Base-by-base conservation (phyloP, 2,797 vertebrate species). In the Pelochelys cantorii region DNA sequence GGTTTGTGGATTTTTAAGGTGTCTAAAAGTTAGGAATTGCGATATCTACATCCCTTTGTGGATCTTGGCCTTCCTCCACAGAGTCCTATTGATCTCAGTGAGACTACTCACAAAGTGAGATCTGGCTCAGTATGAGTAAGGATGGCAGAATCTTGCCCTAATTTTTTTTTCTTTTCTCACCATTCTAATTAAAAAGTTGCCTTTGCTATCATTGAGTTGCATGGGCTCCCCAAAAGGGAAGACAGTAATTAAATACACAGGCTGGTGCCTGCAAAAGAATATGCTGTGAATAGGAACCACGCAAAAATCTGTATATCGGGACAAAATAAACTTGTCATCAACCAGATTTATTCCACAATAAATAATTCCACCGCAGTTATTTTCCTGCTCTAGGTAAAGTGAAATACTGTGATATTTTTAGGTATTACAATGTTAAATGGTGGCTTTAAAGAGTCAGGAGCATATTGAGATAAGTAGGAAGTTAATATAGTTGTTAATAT, bases 241-340 rank as follows among this genome's bases (percentile, higher is more conserved):
- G 90, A 75, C 56, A 81, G 22, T 59, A 22, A 87, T 89, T 92
- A 83, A 93, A 93, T 29, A 48, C 7, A 31, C 62, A 42, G 68
- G 52, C 27, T 48, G 74, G 75, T 42, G 14, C 83, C 79, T 91
- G 80, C 90, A 94, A 94, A 11, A 83, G 84, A 85, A 79, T 27
- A 48, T 65, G 68, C 34, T 42, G 55, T 86, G 57, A 75, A 79
- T 65, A 34, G 89, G 84, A 87, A 94, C 27, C 5, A 65, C 68
- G 18, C 79, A 48, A 85, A 89, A 95, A 85, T 3, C 84, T 93
- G 6, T 92, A 59, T 75, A 48, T 92, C 48, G 78, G 86, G 89
- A 20, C n/a, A 65, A 87, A 92, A 90, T 86, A 86, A 71, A 8
- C 75, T 86, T 91, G 55, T 71, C 52, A 86, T 86, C 89, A 90